Percentiles rank a stretch among this genome's conserved stretches.
Conservation (phyloP, 2,113 vertebrate genomes). For the Toxotes jaculatrix region DNA sequence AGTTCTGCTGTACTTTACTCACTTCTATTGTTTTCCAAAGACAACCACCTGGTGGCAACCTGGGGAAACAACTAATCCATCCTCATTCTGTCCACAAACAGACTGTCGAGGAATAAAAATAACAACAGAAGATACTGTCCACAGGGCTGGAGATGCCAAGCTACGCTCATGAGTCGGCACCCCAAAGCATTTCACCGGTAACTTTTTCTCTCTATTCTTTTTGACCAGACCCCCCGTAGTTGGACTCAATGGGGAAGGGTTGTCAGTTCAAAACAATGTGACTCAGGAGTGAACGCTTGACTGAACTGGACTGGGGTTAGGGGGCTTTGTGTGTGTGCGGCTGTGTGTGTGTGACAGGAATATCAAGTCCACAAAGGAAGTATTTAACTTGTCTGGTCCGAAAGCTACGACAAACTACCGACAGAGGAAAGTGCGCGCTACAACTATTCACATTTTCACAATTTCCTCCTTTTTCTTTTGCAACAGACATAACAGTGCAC, state of each 20-base stretch:
- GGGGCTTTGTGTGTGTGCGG: conserved; percentile 57
- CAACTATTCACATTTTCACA: not conserved
- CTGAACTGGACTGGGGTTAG: conserved; percentile 64
- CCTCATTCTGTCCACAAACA: conserved; percentile 60
- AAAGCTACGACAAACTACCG: conserved; percentile 30
- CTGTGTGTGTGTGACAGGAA: conserved; percentile 68
- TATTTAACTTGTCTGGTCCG: conserved; percentile 67
- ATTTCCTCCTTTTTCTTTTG: conserved; percentile 18
- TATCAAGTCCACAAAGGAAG: conserved; percentile 61
- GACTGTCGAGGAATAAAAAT: conserved; percentile 62
- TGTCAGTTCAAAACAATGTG: conserved; percentile 80
- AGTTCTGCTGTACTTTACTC: conserved; percentile 55
- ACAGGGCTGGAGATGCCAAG: conserved; percentile 26
- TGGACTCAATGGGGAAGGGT: conserved; percentile 53
- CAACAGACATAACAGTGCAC: conserved; percentile 34
- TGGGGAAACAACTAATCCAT: conserved; percentile 66
- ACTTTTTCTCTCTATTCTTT: conserved; percentile 47
- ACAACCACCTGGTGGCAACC: conserved; percentile 83
- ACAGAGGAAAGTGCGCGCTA: conserved; percentile 30
- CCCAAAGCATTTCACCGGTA: conserved; percentile 21
- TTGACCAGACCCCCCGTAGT: conserved; percentile 45
- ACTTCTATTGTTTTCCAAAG: conserved; percentile 75
- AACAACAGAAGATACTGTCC: conserved; percentile 48
- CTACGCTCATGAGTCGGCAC: conserved; percentile 33
- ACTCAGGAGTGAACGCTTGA: conserved; percentile 68